phyloP scores from a whole-genome alignment of 2,113 vertebrate genomes.

The Microcebus griseorufus region DNA sequence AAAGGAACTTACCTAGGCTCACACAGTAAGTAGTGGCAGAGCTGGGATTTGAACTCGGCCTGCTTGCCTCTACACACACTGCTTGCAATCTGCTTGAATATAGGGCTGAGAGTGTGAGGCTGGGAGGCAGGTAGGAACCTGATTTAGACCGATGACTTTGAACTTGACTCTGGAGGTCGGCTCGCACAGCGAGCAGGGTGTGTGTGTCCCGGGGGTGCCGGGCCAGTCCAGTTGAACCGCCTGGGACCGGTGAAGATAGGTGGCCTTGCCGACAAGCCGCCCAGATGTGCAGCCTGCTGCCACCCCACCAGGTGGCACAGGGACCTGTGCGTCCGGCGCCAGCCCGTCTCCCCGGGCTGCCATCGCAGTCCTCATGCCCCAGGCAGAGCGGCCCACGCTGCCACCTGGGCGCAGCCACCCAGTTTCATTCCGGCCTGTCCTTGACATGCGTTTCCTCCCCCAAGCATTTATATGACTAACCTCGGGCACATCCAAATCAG shows the following conservation, averaged over 20 bases:
- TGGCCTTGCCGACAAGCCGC: not conserved
- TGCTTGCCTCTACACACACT: not conserved
- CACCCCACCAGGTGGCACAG: too few species aligned
- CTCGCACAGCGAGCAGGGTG: not conserved
- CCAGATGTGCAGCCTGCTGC: not conserved
- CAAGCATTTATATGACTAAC: not conserved
- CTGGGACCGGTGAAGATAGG: not conserved
- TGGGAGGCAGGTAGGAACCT: not conserved
- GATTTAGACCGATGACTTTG: not conserved
- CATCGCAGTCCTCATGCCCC: too few species aligned
- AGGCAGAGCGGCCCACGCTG: not conserved
- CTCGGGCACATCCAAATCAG: slow-evolving; percentile 3
- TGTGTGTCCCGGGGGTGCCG: not conserved
- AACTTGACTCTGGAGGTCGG: not conserved
- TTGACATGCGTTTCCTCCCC: not conserved
- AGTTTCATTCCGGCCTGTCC: not conserved
- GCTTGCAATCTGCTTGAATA: not conserved
- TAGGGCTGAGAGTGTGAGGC: not conserved
- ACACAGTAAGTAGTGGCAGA: not conserved
- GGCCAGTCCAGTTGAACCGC: not conserved
- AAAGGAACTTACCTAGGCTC: not conserved
- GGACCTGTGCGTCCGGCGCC: not conserved
- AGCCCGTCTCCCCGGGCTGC: not conserved
- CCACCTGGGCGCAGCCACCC: not conserved
- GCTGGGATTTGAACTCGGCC: not conserved